Evolutionary conservation across 2,113 vertebrate species (phyloP).

Genomic region (Gasterosteus aculeatus): DNA sequence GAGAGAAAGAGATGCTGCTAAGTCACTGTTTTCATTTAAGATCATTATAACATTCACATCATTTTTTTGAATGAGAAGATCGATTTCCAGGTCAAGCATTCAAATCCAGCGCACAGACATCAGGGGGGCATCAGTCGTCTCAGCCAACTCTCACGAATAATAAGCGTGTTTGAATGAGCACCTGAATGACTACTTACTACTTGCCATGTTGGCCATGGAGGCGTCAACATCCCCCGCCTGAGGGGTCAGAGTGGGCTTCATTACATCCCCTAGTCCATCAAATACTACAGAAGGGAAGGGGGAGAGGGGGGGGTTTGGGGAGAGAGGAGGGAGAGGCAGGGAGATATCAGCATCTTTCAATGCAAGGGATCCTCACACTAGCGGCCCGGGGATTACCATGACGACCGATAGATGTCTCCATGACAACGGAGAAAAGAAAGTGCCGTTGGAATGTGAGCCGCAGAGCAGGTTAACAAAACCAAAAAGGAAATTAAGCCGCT

Average conservation of each 20-base stretch:
- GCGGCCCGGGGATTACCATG: slow-evolving; percentile 56
- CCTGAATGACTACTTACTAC: slow-evolving; percentile 88
- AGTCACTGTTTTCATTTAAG: slow-evolving; percentile 26
- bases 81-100: not conserved
- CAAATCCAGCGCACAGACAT: not conserved
- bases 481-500: not conserved
- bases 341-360: slow-evolving; percentile 55
- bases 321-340: slow-evolving; percentile 36
- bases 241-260: slow-evolving; percentile 94
- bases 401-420: slow-evolving; percentile 69
- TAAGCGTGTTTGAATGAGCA: not conserved
- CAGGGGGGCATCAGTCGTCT: slow-evolving; percentile 1
- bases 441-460: slow-evolving; percentile 25
- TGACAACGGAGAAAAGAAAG: slow-evolving; percentile 61
- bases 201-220: slow-evolving; percentile 95
- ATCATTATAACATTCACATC: not conserved
- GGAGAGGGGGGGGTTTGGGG: not conserved
- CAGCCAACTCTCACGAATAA: not conserved
- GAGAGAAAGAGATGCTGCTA: slow-evolving; percentile 46
- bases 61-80: not conserved
- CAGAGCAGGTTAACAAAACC: not conserved
- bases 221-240: slow-evolving; percentile 93
- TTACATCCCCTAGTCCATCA: slow-evolving; percentile 96
- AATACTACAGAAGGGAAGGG: slow-evolving; percentile 83
- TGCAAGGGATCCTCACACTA: slow-evolving; percentile 50